phyloP scores from a whole-genome alignment of 2,797 vertebrate genomes.

The Threskiornis aethiopicus region DNA sequence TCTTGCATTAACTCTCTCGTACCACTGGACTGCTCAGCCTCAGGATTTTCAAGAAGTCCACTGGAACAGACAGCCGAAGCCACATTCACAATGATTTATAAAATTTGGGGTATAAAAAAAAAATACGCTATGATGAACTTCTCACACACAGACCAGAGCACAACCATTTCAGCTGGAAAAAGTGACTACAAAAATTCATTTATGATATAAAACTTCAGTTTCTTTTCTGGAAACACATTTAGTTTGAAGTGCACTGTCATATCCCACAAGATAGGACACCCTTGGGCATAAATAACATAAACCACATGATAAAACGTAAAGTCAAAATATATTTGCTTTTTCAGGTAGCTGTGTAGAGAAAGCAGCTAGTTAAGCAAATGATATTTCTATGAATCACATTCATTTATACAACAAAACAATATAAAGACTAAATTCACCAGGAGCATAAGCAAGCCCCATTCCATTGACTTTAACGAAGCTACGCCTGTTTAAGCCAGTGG shows the following conservation, averaged over 20 bases:
- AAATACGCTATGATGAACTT: background rate
- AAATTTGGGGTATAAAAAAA: background rate
- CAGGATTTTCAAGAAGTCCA: background rate
- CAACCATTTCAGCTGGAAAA: background rate
- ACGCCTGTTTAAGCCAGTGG: background rate
- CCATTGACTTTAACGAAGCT: background rate
- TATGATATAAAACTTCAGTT: constrained; percentile 9
- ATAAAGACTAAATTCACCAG: constrained; percentile 31
- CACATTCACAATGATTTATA: background rate
- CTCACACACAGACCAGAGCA: background rate
- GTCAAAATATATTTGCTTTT: constrained; percentile 30
- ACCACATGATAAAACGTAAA: constrained; percentile 49
- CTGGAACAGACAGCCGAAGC: background rate
- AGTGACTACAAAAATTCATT: constrained; percentile 19
- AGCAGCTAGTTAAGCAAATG: constrained; percentile 50
- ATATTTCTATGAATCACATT: constrained; percentile 19
- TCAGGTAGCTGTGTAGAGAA: background rate
- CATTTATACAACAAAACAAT: constrained; percentile 22
- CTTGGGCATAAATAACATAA: constrained; percentile 51
- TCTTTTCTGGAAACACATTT: constrained; percentile 50
- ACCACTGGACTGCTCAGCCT: background rate
- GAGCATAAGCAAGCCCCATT: background rate
- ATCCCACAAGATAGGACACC: constrained; percentile 24
- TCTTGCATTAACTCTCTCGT: background rate
- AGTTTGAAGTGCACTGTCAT: constrained; percentile 38